Percentiles rank a stretch among this genome's conserved stretches.
Conservation (phyloP, 2,797 vertebrate genomes). For the Megaceryle alcyon region DNA sequence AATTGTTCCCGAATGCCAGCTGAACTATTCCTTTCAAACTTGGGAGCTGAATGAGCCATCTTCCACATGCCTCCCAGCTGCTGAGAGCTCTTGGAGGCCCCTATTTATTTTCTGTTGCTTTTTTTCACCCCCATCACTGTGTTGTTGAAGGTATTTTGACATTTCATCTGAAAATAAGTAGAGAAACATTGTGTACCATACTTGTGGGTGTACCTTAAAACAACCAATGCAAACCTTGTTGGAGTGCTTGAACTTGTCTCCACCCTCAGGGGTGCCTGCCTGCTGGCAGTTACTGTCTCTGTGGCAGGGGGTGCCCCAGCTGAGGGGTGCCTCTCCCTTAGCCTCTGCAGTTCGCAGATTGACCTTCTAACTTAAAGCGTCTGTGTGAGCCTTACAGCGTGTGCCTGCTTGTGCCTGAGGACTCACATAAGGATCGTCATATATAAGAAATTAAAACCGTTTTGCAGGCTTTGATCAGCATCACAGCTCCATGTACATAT, state of each 20-base stretch:
- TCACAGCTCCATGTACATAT: fast-evolving
- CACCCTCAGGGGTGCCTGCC: background rate
- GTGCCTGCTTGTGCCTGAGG: background rate
- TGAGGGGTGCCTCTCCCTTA: background rate
- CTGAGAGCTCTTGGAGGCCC: background rate
- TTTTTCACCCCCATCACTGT: background rate
- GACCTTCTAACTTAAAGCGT: background rate
- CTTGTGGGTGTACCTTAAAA: background rate
- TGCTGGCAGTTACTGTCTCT: fast-evolving
- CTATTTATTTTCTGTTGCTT: background rate
- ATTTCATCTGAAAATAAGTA: background rate
- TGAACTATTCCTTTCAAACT: background rate
- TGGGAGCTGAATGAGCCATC: background rate
- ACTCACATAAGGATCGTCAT: background rate
- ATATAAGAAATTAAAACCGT: background rate
- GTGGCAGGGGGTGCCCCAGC: background rate
- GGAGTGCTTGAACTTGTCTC: background rate
- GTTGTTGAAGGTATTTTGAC: background rate
- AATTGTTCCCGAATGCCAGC: background rate
- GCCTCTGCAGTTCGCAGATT: background rate
- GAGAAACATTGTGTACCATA: background rate
- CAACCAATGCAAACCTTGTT: background rate
- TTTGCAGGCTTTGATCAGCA: background rate
- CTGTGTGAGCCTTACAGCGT: background rate
- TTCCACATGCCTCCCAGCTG: background rate